Evolutionary conservation across 37 sponge, comb jelly and placozoan genomes (phyloP), one percentile per base, ranked within the genome.

Genomic region (Cladorhizidae sp.): DNA sequence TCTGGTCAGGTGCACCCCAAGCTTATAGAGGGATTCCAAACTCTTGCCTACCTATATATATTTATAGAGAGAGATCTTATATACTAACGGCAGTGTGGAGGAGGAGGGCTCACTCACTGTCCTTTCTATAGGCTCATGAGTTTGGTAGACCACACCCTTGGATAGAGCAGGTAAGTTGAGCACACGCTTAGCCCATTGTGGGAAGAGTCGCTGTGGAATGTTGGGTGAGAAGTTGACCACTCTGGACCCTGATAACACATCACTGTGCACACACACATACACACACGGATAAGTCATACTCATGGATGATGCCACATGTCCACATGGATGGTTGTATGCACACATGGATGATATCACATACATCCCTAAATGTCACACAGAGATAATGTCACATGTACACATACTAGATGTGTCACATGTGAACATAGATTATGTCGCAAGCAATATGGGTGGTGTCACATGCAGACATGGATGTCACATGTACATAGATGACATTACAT

Each of bases 1-100:
- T 63, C 70, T 87, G 49, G 84, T 58, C 43, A 92, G 71, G 40
- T 87, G 88, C 17, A 56, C 63, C 31, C 92, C 92, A 5, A 92
- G 77, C 40, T 80, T 79, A 45, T 92, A 92, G 33, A 92, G 81
- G 29, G 8, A 64, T 63, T 84, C 67, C 72, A 92, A 31, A 40
- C 67, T 81, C 20, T 72, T 26, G 1, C 58, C 72, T 33, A 92
- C 92, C 92, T 92, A 35, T 39, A 77, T 20, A 3, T 36, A 57
- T 49, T 5, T 5, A 45, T 5, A 21, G 21, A 22, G n/a, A 73
- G 49, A 14, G 73, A 3, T n/a, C n/a, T 63, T 26, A n/a, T 25
- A 22, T 7, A 56, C 50, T 32, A 36, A 31, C 28, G 17, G 37
- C 8, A 31, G 51, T 9, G 40, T n/a, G 21, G 37, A 58, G 23